Conservation (phyloP, 2,113 vertebrate genomes). For the Chrysochloris asiatica region DNA sequence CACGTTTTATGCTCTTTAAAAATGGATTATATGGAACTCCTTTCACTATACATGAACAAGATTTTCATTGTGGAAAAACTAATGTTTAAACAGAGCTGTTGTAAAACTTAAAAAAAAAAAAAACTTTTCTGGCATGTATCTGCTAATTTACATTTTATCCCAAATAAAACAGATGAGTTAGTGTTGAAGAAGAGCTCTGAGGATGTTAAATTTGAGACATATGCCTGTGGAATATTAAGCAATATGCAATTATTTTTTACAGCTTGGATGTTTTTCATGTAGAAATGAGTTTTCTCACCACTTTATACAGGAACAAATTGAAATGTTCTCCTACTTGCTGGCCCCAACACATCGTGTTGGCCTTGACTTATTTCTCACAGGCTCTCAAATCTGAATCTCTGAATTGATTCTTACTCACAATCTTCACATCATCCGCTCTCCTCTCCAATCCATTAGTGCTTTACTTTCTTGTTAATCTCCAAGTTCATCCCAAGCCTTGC, state of each 20-base stretch:
- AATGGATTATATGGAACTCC: background rate
- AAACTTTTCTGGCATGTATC: constrained; percentile 18
- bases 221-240: constrained; percentile 15
- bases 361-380: background rate
- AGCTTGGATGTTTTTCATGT: background rate
- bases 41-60: constrained; percentile 1
- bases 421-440: no score
- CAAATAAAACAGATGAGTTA: constrained; percentile 57
- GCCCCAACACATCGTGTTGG: rapidly evolving
- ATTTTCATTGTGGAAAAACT: constrained; percentile 40
- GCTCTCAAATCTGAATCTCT: background rate
- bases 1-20: constrained; percentile 20
- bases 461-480: background rate
- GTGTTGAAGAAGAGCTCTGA: background rate
- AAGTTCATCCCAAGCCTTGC: background rate
- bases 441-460: background rate
- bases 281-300: background rate
- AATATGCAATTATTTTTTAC: background rate
- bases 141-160: constrained; percentile 46
- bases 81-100: constrained; percentile 19
- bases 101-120: constrained; percentile 37
- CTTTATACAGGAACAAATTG: background rate
- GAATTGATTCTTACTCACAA: background rate
- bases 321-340: background rate
- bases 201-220: background rate